A percentile compares a stretch with the other conserved stretches of the same genome.
Conservation (phyloP, 2,113 vertebrate species). For the Sturnus vulgaris region DNA sequence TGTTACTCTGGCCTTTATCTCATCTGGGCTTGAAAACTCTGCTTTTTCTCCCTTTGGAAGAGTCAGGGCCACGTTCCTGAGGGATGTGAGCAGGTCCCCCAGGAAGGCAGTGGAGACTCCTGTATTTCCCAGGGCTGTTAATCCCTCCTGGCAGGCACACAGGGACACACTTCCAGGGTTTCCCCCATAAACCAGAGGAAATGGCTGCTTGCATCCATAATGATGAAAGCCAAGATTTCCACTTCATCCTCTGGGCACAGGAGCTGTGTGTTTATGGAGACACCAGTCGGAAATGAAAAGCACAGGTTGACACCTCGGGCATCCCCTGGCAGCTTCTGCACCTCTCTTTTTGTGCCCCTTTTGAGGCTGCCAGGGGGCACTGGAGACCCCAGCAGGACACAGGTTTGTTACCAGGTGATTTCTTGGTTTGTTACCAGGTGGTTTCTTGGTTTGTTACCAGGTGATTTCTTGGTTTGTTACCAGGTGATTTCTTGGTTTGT, state of each 20-base stretch:
- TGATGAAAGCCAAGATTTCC: not conserved
- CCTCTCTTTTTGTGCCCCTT: not conserved
- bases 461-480: too few relatives aligned
- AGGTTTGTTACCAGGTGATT: not conserved
- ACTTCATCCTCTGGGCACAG: not conserved
- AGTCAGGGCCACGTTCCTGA: not conserved
- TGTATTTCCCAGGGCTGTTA: accelerated
- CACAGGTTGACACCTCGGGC: not conserved
- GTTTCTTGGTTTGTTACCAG: not conserved
- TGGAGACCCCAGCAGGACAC: not conserved
- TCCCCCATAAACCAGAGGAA: not conserved
- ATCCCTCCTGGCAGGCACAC: not conserved
- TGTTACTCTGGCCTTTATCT: not conserved
- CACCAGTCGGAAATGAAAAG: not conserved
- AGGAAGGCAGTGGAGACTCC: not conserved
- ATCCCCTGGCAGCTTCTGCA: not conserved
- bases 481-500: too few relatives aligned
- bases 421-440: not conserved
- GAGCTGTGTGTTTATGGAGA: not conserved
- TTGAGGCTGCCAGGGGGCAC: not conserved
- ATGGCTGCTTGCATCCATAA: not conserved
- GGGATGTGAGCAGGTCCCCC: not conserved
- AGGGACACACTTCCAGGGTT: not conserved
- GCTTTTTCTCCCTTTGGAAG: not conserved
- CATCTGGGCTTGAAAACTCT: not conserved